phyloP scores from a whole-genome alignment of 92 coral and sea anemone genomes.

The Palythoa grandiflora region DNA sequence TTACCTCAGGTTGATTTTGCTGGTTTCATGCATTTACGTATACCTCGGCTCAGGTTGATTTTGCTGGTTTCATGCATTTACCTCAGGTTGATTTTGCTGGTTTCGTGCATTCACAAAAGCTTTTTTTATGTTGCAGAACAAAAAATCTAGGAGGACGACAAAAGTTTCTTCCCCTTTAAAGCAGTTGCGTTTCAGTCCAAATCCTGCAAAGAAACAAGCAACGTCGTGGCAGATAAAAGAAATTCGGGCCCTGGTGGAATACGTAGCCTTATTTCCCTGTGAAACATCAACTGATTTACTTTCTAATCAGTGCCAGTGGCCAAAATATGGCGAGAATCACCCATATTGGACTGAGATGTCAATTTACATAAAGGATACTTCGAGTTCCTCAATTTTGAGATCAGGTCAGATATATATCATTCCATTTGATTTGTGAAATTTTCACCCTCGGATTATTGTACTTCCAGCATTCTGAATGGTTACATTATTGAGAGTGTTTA shows the following conservation, averaged over 20 bases:
- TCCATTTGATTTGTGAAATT: background rate
- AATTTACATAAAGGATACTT: background rate
- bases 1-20: background rate
- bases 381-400: background rate
- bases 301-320: slow-evolving; percentile 2
- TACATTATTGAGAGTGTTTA: background rate
- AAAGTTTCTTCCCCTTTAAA: slow-evolving; percentile 14
- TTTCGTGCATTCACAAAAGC: background rate
- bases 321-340: background rate
- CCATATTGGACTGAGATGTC: slow-evolving; percentile 7
- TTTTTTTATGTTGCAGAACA: background rate
- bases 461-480: background rate
- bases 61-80: background rate
- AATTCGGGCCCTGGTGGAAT: background rate
- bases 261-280: background rate
- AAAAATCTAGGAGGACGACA: background rate
- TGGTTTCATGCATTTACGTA: background rate
- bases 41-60: background rate
- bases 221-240: slow-evolving; percentile 6
- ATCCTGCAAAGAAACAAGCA: slow-evolving; percentile 1
- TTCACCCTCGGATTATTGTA: background rate
- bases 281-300: background rate
- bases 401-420: background rate
- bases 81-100: background rate
- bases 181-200: background rate